A percentile compares a stretch with the other conserved stretches of the same genome.
Evolutionary conservation across 2,888 invertebrate species (phyloP).

Genomic region (Drosophila sordidula): DNA sequence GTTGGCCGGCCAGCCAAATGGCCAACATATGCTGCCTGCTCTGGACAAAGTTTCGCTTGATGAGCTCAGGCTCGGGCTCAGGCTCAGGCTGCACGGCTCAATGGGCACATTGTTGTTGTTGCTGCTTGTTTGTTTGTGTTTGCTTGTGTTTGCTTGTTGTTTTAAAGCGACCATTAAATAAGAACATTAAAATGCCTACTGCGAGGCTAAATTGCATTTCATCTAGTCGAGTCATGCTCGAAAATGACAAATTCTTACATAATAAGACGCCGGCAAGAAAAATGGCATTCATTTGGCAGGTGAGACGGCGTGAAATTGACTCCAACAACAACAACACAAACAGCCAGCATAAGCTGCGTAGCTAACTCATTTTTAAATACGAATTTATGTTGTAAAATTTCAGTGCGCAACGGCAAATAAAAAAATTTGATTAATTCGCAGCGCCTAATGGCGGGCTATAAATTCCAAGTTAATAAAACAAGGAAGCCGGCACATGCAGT

Average conservation of each 20-base stretch:
- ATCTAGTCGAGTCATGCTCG: constrained; percentile 67
- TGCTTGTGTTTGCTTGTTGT: constrained; percentile 14
- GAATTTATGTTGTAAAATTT: constrained; percentile 80
- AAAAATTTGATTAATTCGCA: constrained; percentile 80
- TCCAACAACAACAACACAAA: constrained; percentile 12
- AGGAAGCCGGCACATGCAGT: constrained; percentile 24
- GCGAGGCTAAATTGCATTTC: constrained; percentile 70
- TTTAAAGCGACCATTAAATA: constrained; percentile 53
- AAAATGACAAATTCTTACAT: constrained; percentile 79
- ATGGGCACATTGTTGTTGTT: constrained; percentile 14
- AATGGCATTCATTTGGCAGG: constrained; percentile 75
- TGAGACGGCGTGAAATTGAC: constrained; percentile 76
- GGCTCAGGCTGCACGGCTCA: constrained; percentile 13
- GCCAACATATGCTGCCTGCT: constrained; percentile 67
- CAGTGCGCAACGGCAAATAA: constrained; percentile 47
- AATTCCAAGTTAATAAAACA: constrained; percentile 81
- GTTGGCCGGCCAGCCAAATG: constrained; percentile 40
- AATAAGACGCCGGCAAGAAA: constrained; percentile 69
- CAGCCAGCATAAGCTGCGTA: constrained; percentile 46
- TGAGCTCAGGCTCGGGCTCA: constrained; percentile 27
- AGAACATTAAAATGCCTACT: constrained; percentile 71
- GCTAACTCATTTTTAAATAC: constrained; percentile 83
- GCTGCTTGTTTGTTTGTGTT: constrained; percentile 9
- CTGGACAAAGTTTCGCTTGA: constrained; percentile 47
- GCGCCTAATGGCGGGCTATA: constrained; percentile 79